Conservation (phyloP, 2,888 invertebrate genomes). For the Ptycholaimellus sp. region DNA sequence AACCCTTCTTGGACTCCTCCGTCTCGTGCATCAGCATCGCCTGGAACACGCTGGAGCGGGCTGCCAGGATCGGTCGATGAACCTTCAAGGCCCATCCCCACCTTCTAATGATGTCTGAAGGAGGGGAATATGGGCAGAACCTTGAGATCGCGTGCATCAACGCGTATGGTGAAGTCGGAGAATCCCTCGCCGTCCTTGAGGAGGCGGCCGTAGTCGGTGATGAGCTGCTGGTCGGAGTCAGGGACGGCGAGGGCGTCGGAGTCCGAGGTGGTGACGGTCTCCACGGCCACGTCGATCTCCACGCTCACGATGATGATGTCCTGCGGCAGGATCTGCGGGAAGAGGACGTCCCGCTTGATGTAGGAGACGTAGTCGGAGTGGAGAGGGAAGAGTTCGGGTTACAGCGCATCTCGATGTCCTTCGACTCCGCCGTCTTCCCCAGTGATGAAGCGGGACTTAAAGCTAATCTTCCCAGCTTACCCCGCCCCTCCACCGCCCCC, state of each 20-base stretch:
- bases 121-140: not conserved
- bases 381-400: slow-evolving; percentile 26
- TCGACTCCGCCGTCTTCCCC: slow-evolving; percentile 20
- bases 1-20: slow-evolving; percentile 19
- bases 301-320: slow-evolving; percentile 24
- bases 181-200: slow-evolving; percentile 17
- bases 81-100: slow-evolving; percentile 14
- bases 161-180: slow-evolving; percentile 20
- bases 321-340: slow-evolving; percentile 24
- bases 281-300: slow-evolving; percentile 26
- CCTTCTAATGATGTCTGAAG: slow-evolving; percentile 3
- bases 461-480: slow-evolving; percentile 10
- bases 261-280: slow-evolving; percentile 21
- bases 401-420: slow-evolving; percentile 23
- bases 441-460: slow-evolving; percentile 24
- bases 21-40: slow-evolving; percentile 25
- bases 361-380: slow-evolving; percentile 25
- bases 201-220: slow-evolving; percentile 18
- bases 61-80: slow-evolving; percentile 22
- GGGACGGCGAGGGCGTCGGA: slow-evolving; percentile 13
- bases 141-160: slow-evolving; percentile 1
- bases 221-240: slow-evolving; percentile 13
- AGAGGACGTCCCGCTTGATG: slow-evolving; percentile 24
- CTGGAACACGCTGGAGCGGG: slow-evolving; percentile 20
- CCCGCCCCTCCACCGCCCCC: no score